Base-by-base conservation (phyloP, 2,113 vertebrate genomes). In the Mionectes macconnelli region DNA sequence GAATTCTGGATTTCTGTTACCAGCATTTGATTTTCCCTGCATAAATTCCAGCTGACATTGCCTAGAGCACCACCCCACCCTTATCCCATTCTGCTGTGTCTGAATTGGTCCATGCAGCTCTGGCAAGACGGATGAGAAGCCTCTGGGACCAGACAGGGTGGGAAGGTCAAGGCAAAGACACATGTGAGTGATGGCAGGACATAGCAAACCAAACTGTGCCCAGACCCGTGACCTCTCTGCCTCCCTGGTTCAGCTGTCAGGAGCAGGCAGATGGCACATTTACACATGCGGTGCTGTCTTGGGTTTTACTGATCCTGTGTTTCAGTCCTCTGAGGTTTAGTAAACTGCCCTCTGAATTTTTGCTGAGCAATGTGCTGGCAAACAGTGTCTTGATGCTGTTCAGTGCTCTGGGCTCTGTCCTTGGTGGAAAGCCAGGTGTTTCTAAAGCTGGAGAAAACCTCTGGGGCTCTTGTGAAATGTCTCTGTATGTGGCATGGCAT, bases 151-250 rank as follows among this genome's bases (percentile, higher is more conserved):
- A 33, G 13, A 3, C 1, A 19, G 23, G 9, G 12, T 42, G 35
- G 40, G 21, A 74, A 70, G 30, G 50, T 16, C n/a, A 28, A 57
- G 74, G 20, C 13, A 27, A n/a, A 39, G 30, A 8, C 42, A 10
- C 0, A 1, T 3, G 9, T 18, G 53, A 68, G 28, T 20, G 35
- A 33, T 0, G 30, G 23, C 1, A 27, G 68, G 59, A 39, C 1
- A 15, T 19, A 47, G 47, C 45, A 69, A 31, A 15, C 30, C n/a
- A 37, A 59, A n/a, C 62, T 11, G 12, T 73, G 50, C 59, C 35
- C 59, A 33, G 59, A 52, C 67, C 1, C 7, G 0, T 50, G 59
- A 5, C 18, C 59, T 21, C 53, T 40, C 44, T 89, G 50, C 22
- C 93, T 52, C 35, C 53, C 23, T 24, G 2, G 9, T 47, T 53